Conservation (phyloP, 2,888 invertebrate genomes). For the Tachystola acroxantha region DNA sequence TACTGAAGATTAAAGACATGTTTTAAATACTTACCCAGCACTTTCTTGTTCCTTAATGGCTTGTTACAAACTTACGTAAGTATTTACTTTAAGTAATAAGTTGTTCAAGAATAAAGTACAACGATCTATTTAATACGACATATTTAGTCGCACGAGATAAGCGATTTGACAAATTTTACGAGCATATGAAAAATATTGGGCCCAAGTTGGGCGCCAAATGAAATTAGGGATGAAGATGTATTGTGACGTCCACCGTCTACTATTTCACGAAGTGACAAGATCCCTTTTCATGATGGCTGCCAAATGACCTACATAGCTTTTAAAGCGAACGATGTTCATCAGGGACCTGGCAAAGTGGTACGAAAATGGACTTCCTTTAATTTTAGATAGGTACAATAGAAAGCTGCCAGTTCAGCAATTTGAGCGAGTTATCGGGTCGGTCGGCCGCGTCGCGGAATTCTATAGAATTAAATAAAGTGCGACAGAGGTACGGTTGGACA, state of each 20-base stretch:
- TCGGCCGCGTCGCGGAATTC: conserved; percentile 32
- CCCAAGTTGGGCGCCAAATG: no score
- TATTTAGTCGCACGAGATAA: no score
- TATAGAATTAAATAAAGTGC: conserved; percentile 46
- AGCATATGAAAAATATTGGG: no score
- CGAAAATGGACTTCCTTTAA: conserved; percentile 54
- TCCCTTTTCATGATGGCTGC: no score
- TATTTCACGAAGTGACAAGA: no score
- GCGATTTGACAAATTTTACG: no score
- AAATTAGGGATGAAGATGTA: no score
- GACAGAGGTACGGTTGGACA: conserved; percentile 25
- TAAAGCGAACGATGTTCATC: conserved; percentile 27
- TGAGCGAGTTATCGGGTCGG: conserved; percentile 40
- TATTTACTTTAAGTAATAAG: background rate
- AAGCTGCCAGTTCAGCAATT: conserved; percentile 43
- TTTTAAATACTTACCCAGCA: no score
- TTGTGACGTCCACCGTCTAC: no score
- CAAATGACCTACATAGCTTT: conserved; percentile 40
- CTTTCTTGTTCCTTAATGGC: no score
- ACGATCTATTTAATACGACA: background rate
- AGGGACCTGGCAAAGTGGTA: conserved; percentile 32
- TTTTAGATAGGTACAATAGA: conserved; percentile 44
- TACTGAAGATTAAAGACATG: no score
- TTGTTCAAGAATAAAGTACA: background rate
- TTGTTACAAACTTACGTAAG: no score